Percentiles rank a stretch among this genome's conserved stretches.
Conservation (phyloP, 1,140 invertebrate genomes). For the Phthorimaea operculella region DNA sequence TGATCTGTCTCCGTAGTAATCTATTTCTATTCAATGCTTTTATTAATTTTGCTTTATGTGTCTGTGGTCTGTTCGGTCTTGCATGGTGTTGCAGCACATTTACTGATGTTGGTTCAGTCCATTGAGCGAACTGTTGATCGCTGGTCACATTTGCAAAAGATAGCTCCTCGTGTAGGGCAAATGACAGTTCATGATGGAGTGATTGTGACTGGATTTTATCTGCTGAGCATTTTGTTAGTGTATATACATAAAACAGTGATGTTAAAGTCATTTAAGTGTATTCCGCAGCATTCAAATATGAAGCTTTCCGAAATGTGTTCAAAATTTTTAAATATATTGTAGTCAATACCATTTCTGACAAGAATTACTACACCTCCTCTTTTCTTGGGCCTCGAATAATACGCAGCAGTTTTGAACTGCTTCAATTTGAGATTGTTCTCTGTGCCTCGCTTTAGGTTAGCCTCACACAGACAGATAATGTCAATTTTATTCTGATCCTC, state of each 20-base stretch:
- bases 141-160: too few relatives aligned
- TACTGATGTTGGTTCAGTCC: too few relatives aligned
- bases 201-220: too few relatives aligned
- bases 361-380: neutral
- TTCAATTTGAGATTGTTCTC: neutral
- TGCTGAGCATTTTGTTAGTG: too few relatives aligned
- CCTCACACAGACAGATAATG: neutral
- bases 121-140: too few relatives aligned
- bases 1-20: too few relatives aligned
- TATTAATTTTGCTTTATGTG: too few relatives aligned
- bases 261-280: neutral
- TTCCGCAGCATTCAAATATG: slow-evolving; percentile 5
- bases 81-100: too few relatives aligned
- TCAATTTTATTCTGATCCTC: neutral
- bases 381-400: neutral
- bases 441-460: neutral
- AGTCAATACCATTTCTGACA: neutral
- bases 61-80: too few relatives aligned
- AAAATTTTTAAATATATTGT: neutral
- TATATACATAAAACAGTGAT: slow-evolving; percentile 4
- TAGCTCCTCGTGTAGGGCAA: too few relatives aligned
- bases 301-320: neutral
- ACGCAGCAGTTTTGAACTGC: neutral
- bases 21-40: too few relatives aligned
- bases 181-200: too few relatives aligned